Evolutionary conservation across 1,140 invertebrate species (phyloP).

Genomic region (Olivierus martensii): DNA sequence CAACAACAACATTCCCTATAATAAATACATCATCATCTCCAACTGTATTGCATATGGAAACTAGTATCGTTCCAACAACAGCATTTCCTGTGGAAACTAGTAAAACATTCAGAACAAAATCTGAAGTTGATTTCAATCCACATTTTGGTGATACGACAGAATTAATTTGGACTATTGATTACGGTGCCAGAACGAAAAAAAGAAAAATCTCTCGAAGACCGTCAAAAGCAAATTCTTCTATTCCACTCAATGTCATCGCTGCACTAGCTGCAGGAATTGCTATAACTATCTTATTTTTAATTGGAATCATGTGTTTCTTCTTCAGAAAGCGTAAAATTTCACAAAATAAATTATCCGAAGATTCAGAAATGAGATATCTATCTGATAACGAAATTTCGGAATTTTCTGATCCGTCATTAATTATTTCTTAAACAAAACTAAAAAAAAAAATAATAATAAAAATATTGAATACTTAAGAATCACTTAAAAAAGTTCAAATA

Average conservation of each 20-base stretch:
- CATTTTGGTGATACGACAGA: too few relatives aligned
- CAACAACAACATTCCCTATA: background rate
- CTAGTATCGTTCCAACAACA: background rate
- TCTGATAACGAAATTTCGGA: constrained; percentile 13
- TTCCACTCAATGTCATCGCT: background rate
- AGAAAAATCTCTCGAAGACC: too few relatives aligned
- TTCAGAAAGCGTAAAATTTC: background rate
- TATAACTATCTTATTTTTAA: background rate
- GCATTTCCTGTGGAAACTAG: background rate
- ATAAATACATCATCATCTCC: background rate
- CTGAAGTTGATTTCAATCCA: too few relatives aligned
- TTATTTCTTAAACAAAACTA: background rate
- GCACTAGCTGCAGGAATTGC: background rate
- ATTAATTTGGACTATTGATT: too few relatives aligned
- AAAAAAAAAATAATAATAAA: too few relatives aligned
- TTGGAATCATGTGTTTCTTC: background rate
- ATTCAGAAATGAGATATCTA: constrained; percentile 19
- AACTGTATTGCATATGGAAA: background rate
- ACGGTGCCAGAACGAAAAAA: too few relatives aligned
- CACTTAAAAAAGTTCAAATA: too few relatives aligned
- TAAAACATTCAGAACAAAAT: too few relatives aligned
- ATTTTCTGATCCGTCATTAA: background rate
- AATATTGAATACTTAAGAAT: too few relatives aligned
- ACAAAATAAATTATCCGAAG: constrained; percentile 15
- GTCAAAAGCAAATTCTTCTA: too few relatives aligned